Base-by-base conservation (phyloP, 2,113 vertebrate genomes). In the Dissostichus mawsoni region DNA sequence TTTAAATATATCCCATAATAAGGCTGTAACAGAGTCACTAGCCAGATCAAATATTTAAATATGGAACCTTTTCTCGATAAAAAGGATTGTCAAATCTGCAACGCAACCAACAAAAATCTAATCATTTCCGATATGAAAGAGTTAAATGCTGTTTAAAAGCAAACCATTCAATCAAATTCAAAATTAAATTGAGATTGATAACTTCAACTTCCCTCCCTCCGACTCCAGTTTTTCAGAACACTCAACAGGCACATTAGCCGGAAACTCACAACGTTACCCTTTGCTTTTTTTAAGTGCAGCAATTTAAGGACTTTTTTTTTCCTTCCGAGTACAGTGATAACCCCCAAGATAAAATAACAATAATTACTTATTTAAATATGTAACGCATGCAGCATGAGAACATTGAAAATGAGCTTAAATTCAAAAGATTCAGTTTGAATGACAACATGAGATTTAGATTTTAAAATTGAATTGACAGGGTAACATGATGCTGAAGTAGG, bases 231-330 rank as follows among this genome's bases (percentile, higher is more conserved):
- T 66, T 69, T 66, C 16, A 69, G 45, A 80, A 58, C 25, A 59
- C 74, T 68, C 20, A 82, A 71, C 57, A 75, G 59, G 13, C 41
- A 64, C 66, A 66, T 81, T 41, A 68, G 53, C 52, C 76, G 25
- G 57, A 83, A 23, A 65, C 41, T 56, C 61, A 64, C 66, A 2
- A 5, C 80, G 1, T 4, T 47, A 11, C 53, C 51, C 16, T 3
- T 10, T 36, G 29, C 29, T 36, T 62, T 29, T 61, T 64, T 20
- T 8, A 65, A 62, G 23, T 41, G 53, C 61, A 53, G 4, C 48
- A 44, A n/a, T 73, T 61, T 63, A 3, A 8, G 8, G 44, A n/a
- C 16, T 48, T 58, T 75, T 45, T 52, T 18, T 41, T 29, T 6
- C 16, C 51, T 23, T 5, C 12, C 29, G 23, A 66, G 18, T 6